Evolutionary conservation across 1,140 invertebrate genomes (phyloP), one percentile per base, ranked within the genome.

Genomic region (Calosoma granatense): DNA sequence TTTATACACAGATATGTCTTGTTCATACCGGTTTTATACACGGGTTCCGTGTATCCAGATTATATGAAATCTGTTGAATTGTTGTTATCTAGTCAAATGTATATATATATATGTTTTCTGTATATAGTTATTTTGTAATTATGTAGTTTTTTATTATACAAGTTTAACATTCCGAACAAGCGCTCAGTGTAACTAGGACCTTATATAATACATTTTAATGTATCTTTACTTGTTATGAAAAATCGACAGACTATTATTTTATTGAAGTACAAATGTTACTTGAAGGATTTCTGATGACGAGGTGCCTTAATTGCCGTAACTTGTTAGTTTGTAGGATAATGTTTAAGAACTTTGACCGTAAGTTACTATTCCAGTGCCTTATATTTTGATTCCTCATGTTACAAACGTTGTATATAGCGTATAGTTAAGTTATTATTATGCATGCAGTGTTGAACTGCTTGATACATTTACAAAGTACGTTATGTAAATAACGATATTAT

Each of bases 31-130:
- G 41, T 36, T 6, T 9, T 36, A 36, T 36, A 36, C 6, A 36
- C 26, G n/a, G 26, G n/a, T n/a, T n/a, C n/a, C n/a, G n/a, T n/a
- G n/a, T n/a, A n/a, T n/a, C n/a, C 26, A 36, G 6, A 9, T 36
- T 36, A 36, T 36, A 36, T 36, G 26, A 36, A 36, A 6, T 36
- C n/a, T 36, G 6, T 36, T n/a, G 6, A 36, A 47, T n/a, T n/a
- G n/a, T n/a, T 11, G 41, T 47, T 47, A 47, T 47, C 41, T 47
- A 47, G 41, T 47, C 41, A 47, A 12, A n/a, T n/a, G n/a, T n/a
- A n/a, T n/a, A n/a, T n/a, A n/a, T 36, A n/a, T 36, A 36, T 9
- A 36, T 36, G n/a, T 47, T 47, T 47, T 47, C 4, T 47, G 41
- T 47, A 47, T 4, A 47, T 47, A 12, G 17, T 47, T 47, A 17